Percentiles rank a stretch among this genome's conserved stretches.
phyloP scores from a whole-genome alignment of 2,888 invertebrate genomes.

The Cephus pygmeus region DNA sequence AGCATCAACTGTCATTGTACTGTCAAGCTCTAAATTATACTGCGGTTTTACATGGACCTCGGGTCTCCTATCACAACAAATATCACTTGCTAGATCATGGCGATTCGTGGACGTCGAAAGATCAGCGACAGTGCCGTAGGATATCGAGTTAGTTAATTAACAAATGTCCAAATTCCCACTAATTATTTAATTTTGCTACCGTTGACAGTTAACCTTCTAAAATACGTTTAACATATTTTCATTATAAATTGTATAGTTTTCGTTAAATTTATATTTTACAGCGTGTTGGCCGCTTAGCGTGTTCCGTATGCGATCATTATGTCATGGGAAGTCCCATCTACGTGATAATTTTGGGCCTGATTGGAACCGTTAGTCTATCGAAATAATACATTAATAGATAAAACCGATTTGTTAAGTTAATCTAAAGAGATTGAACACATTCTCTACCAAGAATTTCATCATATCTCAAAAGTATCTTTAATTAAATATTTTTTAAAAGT shows the following conservation, averaged over 20 bases:
- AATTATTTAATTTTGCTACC: neutral
- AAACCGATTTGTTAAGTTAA: neutral
- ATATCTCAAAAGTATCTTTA: neutral
- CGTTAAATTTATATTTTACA: slow-evolving; percentile 24
- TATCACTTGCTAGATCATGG: slow-evolving; percentile 27
- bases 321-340: slow-evolving; percentile 57
- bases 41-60: neutral
- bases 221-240: neutral
- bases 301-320: slow-evolving; percentile 54
- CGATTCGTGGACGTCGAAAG: slow-evolving; percentile 35
- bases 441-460: neutral
- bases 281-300: slow-evolving; percentile 48
- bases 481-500: neutral
- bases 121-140: slow-evolving; percentile 14
- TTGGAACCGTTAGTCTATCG: slow-evolving; percentile 61
- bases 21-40: neutral
- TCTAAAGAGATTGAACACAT: neutral
- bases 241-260: neutral
- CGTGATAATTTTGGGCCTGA: slow-evolving; percentile 57
- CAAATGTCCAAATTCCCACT: neutral
- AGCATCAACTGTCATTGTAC: neutral
- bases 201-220: neutral
- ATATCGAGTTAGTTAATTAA: slow-evolving; percentile 28
- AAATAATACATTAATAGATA: slow-evolving; percentile 13
- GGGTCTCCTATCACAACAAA: neutral